Evolutionary conservation across 92 coral and sea anemone species (phyloP), one percentile per base, ranked within the genome.

Genomic region (Epizoanthus scotinus): DNA sequence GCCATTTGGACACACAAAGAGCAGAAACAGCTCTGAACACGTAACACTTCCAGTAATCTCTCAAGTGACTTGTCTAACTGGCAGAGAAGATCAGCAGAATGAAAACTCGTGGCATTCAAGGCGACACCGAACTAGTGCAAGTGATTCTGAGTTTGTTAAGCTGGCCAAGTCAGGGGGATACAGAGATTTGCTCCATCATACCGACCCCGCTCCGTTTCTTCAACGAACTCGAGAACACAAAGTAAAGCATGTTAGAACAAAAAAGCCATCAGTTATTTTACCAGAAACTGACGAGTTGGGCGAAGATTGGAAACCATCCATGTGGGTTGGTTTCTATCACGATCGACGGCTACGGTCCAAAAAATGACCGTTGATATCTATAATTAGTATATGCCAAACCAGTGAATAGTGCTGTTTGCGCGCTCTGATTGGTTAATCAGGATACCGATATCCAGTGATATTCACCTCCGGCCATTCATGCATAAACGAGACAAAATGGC

Each of bases 151-250:
- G 36, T 91, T 81, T 74, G 86, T 91, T 27, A 91, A 84, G 67
- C 74, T 83, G 13, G 85, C 95, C 2, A 91, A 89, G 52, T 53
- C 88, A 57, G 90, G 90, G n/a, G 97, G 97, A n/a, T 91, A 87
- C 67, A 86, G 65, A 22, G 66, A 78, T 31, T 72, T 92, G 52
- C 82, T 92, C 62, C 83, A 80, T 52, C 89, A 90, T 62, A 49
- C 38, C 6, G 88, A 78, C 25, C 88, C 90, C 2, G 54, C 58
- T 18, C 88, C 90, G 42, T 77, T 77, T 31, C 77, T 88, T n/a
- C 70, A 52, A 14, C 77, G 90, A 24, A 42, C 84, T 25, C 73
- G 73, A 50, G 56, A 68, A 12, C 55, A 68, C 54, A 68, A 19
- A 68, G 22, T 20, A 15, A 56, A 44, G n/a, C 28, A 26, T 6